Evolutionary conservation across 2,797 vertebrate species (phyloP).

Genomic region (Argya squamiceps): DNA sequence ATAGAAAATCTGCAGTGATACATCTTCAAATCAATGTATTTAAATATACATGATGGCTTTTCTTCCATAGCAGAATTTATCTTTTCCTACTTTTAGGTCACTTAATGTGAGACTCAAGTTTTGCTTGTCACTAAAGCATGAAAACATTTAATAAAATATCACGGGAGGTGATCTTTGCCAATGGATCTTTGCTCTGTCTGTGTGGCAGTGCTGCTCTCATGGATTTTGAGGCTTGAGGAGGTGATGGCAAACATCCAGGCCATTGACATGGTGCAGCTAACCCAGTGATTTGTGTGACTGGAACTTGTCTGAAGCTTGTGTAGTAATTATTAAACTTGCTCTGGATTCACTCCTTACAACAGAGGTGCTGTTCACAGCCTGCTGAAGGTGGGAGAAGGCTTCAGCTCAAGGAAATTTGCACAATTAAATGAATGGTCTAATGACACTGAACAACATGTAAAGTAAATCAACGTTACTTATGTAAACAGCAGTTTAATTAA

Average conservation of each 20-base stretch:
- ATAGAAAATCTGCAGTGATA: background rate
- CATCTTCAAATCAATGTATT: background rate
- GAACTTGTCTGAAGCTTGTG: background rate
- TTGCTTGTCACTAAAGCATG: background rate
- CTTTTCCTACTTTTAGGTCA: background rate
- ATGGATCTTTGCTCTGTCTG: background rate
- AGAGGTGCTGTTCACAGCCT: background rate
- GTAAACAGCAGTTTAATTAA: constrained; percentile 70
- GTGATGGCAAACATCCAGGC: background rate
- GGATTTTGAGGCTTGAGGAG: background rate
- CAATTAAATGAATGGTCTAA: constrained; percentile 50
- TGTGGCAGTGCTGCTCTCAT: background rate
- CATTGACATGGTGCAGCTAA: background rate
- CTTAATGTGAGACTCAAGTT: background rate
- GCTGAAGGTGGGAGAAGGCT: constrained; percentile 4
- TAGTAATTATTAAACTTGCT: background rate
- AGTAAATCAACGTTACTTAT: constrained; percentile 59
- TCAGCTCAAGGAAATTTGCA: constrained; percentile 40
- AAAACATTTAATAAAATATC: background rate
- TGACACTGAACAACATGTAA: constrained; percentile 29
- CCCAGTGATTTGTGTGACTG: background rate
- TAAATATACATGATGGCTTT: background rate
- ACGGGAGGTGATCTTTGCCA: too few relatives aligned
- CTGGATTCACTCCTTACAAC: background rate
- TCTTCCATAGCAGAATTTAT: background rate